Evolutionary conservation across 1,140 invertebrate species (phyloP), one percentile per base, ranked within the genome.

Genomic region (Cyclargus thomasi): DNA sequence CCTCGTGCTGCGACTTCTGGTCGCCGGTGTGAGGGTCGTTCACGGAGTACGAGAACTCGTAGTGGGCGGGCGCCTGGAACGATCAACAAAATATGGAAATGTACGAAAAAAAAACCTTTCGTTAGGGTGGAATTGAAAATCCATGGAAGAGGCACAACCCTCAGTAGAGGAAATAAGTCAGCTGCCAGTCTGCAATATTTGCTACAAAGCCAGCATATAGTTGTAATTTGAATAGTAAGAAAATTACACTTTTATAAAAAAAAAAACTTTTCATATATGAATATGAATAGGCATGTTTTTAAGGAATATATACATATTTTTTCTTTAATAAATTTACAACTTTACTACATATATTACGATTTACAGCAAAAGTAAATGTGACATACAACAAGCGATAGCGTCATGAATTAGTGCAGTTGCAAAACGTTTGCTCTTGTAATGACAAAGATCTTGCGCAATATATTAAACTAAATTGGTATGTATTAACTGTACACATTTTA

Each of bases 11-110:
- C 2, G 92, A 92, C 74, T 94, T 93, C 77, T 92, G 91, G 74
- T 93, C 92, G 3, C 92, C 92, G 0, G 92, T 93, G 59, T 92
- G 90, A 39, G 92, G 90, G 74, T 93, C 92, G 67, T 93, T 90
- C 3, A 93, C 92, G 14, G 91, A 92, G 73, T 93, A 93, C 0
- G 91, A 91, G 78, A 91, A 93, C 62, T 92, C 83, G 71, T 93
- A 93, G 66, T 92, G 91, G 0, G 90, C 91, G 70, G 91, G 91
- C 29, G 85, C 82, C 90, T 92, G 68, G 14, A 29, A 53, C n/a
- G n/a, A n/a, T n/a, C n/a, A 63, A 67, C 17, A 5, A 67, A 20
- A 59, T 11, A 66, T 35, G 14, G 0, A 53, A 18, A 39, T 18
- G 5, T 11, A 18, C 1, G 29, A 29, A 8, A 29, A 29, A 8